Evolutionary conservation across 2,888 invertebrate species (phyloP).

Genomic region (Eristalinus sepulchralis): DNA sequence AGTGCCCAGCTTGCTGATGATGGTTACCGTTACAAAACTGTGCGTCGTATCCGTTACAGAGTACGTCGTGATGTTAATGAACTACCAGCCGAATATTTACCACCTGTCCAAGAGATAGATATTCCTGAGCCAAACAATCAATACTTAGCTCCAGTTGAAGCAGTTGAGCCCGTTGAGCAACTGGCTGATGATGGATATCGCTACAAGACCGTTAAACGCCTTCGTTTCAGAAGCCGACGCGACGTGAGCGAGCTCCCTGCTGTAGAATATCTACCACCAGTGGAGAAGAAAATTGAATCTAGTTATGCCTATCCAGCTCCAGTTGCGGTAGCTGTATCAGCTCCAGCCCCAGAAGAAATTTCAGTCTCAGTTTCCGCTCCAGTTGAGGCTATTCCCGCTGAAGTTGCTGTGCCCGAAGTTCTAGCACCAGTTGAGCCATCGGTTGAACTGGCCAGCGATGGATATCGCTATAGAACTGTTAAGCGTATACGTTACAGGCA

Average conservation of each 20-base stretch:
- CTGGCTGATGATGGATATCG: constrained; percentile 50
- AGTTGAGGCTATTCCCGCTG: background rate
- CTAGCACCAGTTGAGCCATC: constrained; percentile 68
- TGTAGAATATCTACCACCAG: constrained; percentile 40
- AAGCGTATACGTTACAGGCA: constrained; percentile 40
- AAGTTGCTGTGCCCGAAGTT: background rate
- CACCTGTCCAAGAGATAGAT: constrained; percentile 18
- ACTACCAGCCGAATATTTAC: constrained; percentile 36
- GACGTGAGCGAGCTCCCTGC: constrained; percentile 39
- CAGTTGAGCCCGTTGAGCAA: background rate
- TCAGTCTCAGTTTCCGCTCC: constrained; percentile 11
- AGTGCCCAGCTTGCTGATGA: constrained; percentile 44
- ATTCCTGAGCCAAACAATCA: background rate
- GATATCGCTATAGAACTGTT: constrained; percentile 62
- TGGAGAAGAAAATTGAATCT: constrained; percentile 72
- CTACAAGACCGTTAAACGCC: constrained; percentile 35
- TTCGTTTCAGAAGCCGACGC: constrained; percentile 43
- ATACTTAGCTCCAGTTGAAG: constrained; percentile 5
- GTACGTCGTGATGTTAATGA: constrained; percentile 55
- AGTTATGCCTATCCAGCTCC: constrained; percentile 30
- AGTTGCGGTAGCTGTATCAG: background rate
- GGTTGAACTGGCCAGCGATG: constrained; percentile 53
- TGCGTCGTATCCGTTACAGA: constrained; percentile 47
- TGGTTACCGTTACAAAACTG: constrained; percentile 58
- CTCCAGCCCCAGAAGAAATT: constrained; percentile 7